A percentile compares a stretch with the other conserved stretches of the same genome.
Conservation (phyloP, 2,113 vertebrate genomes). For the Perca fluviatilis region DNA sequence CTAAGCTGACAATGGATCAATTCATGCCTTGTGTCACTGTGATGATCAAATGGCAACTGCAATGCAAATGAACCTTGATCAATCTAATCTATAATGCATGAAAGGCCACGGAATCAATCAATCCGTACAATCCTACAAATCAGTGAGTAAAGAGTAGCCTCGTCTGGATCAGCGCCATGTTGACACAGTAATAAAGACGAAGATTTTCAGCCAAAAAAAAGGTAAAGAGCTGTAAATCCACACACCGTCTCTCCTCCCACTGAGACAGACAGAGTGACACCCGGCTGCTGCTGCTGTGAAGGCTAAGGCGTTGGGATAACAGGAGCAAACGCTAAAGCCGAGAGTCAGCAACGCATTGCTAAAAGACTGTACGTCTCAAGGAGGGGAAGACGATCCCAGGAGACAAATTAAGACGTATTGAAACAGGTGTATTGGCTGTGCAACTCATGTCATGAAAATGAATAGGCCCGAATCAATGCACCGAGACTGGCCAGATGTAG, state of each 20-base stretch:
- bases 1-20: conserved; percentile 43
- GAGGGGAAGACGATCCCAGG: conserved; percentile 31
- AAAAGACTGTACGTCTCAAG: conserved; percentile 43
- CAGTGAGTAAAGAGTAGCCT: conserved; percentile 13
- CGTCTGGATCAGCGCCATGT: conserved; percentile 29
- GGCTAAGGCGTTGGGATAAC: conserved; percentile 73
- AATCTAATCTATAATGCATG: conserved; percentile 46
- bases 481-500: conserved; percentile 42
- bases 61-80: conserved; percentile 48
- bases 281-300: conserved; percentile 63
- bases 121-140: conserved; percentile 14
- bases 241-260: conserved; percentile 42
- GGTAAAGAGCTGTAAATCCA: conserved; percentile 59
- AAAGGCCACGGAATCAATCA: conserved; percentile 38
- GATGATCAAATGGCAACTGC: conserved; percentile 15
- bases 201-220: conserved; percentile 51
- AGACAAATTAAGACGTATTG: conserved; percentile 69
- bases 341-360: conserved; percentile 60
- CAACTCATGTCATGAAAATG: conserved; percentile 58
- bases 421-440: conserved; percentile 63
- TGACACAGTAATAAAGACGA: conserved; percentile 45
- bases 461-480: conserved; percentile 57
- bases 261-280: conserved; percentile 60
- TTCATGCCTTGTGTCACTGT: conserved; percentile 7
- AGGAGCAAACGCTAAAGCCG: conserved; percentile 64